Base-by-base conservation (phyloP, 1,140 invertebrate species). In the Teleopsis dalmanni region DNA sequence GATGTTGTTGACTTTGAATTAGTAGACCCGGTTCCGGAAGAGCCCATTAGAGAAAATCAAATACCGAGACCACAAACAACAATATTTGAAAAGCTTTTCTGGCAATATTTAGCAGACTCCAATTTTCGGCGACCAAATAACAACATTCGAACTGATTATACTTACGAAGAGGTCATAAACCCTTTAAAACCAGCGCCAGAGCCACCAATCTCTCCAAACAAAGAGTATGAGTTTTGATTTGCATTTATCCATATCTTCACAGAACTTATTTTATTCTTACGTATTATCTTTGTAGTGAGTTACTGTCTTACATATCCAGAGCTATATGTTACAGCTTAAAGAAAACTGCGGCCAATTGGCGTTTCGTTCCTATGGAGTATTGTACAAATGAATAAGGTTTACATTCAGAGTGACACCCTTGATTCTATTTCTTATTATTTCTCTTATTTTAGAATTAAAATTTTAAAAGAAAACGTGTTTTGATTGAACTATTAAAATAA, bases 11-110 rank as follows among this genome's bases (percentile, higher is more conserved):
- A 47, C 6, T 8, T 22, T 52, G 57, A 0, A 50, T 2, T 23
- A 4, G 11, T 1, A 57, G 54, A 7, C 63, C 50, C 11, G 19
- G 37, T 10, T 51, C 54, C 1, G 21, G 26, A 7, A 40, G 31
- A 26, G 31, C 6, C 33, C 8, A 26, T 23, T 47, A 2, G 56
- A 56, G 13, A 36, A 25, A 16, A 18, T n/a, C n/a, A n/a, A n/a
- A n/a, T n/a, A n/a, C n/a, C n/a, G 47, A 8, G 1, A 60, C 11
- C 47, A n/a, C 16, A 52, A 53, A 55, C 49, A 3, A 67, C 64
- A n/a, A 62, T 67, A 14, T 67, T 67, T 26, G 64, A 67, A 47
- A 67, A 67, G 51, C 59, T 67, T 13, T 67, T 60, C 42, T 67
- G 64, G 64, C 58, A 64, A 19, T 64, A 60, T 38, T 47, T 67